Evolutionary conservation across 2,113 vertebrate genomes (phyloP), one percentile per base, ranked within the genome.

Genomic region (Megaceryle torquata): DNA sequence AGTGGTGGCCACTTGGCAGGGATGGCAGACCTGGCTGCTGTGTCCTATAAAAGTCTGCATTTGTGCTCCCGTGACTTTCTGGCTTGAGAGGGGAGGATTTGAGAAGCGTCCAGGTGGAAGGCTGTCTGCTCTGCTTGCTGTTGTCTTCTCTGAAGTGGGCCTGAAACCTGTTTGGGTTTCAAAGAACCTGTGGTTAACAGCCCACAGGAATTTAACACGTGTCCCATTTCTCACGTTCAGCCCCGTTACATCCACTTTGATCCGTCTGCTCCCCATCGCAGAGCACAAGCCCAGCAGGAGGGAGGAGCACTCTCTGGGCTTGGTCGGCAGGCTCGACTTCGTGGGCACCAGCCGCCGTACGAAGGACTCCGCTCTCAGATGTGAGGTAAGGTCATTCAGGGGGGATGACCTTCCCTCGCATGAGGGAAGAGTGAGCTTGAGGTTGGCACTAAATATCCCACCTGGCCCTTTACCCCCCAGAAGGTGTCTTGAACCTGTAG

Each of bases 261-360:
- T 68, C 53, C 11, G 2, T 19, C 26, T 1, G 2, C 31, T 88
- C 44, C 28, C 19, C 3, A 0, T 4, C 2, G 8, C 76, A 60
- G 53, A 33, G 43, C 35, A 19, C 7, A 9, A 24, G 48, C n/a
- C 37, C 56, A 19, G 8, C 51, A 29, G 77, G 63, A 72, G 8
- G 11, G 67, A 80, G 68, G 2, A 57, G 35, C 2, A 8, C 11
- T 20, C 35, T 67, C 33, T 15, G 21, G 33, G 12, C 8, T 57
- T 4, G 9, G 13, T 20, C 33, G 61, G 35, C 20, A 25, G 33
- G 12, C 9, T 82, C 0, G 0, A 8, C 16, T 25, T 35, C 0
- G 4, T 17, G 44, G 50, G 22, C 1, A 1, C 10, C 29, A 26
- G 13, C 63, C 0, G 0, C 19, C 0, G 0, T 26, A 1, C 0